Evolutionary conservation across 2,797 vertebrate species (phyloP).

Genomic region (Dendrocincla tyrannina): DNA sequence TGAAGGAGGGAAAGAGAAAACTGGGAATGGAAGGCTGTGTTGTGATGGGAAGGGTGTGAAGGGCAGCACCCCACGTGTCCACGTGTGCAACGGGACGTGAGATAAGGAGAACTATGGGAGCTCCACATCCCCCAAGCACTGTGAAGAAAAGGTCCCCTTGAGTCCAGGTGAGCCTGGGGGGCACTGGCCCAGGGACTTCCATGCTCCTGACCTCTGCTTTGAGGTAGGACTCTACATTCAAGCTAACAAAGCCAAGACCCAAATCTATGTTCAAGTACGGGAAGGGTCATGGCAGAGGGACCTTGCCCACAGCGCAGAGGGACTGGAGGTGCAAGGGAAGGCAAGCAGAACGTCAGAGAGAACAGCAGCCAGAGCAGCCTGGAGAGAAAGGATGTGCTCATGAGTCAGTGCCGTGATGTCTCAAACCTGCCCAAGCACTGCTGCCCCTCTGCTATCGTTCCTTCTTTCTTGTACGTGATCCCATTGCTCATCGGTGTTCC

Average conservation of each 20-base stretch:
- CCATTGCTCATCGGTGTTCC: neutral
- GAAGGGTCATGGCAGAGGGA: neutral
- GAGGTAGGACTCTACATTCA: neutral
- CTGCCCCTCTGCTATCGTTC: neutral
- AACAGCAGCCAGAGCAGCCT: neutral
- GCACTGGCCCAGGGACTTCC: neutral
- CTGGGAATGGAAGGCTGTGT: neutral
- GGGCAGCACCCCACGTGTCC: neutral
- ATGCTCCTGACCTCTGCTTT: neutral
- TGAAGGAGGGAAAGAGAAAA: neutral
- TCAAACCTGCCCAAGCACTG: neutral
- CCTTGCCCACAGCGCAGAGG: neutral
- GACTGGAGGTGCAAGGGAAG: neutral
- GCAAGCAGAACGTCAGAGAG: neutral
- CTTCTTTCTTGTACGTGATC: neutral
- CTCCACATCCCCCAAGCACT: rapidly evolving
- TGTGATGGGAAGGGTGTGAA: neutral
- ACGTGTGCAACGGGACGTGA: rapidly evolving
- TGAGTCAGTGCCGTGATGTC: neutral
- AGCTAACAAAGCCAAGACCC: neutral
- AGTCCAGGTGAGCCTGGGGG: neutral
- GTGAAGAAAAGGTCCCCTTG: neutral
- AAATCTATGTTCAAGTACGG: rapidly evolving
- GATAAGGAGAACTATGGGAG: neutral
- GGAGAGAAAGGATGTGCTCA: neutral